phyloP scores from a whole-genome alignment of 53 echinoderm and acorn worm species.

The Henricia sp. region DNA sequence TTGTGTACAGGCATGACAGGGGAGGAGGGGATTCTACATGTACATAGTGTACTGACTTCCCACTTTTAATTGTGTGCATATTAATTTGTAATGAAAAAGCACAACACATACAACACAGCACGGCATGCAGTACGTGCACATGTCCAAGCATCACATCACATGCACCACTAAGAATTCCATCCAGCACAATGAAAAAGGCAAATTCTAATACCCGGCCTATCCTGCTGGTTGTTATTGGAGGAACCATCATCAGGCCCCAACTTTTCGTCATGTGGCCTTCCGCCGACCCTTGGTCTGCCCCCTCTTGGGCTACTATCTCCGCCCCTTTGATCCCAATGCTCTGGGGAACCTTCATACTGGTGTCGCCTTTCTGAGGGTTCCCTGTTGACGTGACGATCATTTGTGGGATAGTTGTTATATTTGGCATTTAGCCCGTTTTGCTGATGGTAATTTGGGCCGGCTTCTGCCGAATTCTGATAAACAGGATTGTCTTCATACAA shows the following conservation, averaged over 20 bases:
- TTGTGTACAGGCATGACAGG: too few species aligned
- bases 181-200: too few species aligned
- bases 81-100: background rate
- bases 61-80: too few species aligned
- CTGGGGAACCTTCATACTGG: slow-evolving; percentile 6
- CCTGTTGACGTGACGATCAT: background rate
- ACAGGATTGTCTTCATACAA: background rate
- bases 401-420: slow-evolving; percentile 6
- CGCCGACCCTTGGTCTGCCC: slow-evolving; percentile 1
- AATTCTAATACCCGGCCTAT: slow-evolving; percentile 22
- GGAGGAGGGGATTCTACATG: too few species aligned
- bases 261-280: slow-evolving; percentile 36
- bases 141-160: background rate
- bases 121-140: too few species aligned
- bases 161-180: background rate
- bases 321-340: slow-evolving; percentile 19
- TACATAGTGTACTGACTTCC: too few species aligned
- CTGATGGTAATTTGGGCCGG: slow-evolving; percentile 37
- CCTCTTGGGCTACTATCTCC: slow-evolving; percentile 24
- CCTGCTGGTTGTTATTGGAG: slow-evolving; percentile 10
- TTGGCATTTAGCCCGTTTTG: slow-evolving; percentile 32
- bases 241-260: slow-evolving; percentile 18
- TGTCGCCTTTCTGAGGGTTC: background rate
- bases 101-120: too few species aligned
- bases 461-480: background rate